Percentiles rank a stretch among this genome's conserved stretches.
Evolutionary conservation across 2,888 invertebrate species (phyloP).

Genomic region (Spodoptera littoralis): DNA sequence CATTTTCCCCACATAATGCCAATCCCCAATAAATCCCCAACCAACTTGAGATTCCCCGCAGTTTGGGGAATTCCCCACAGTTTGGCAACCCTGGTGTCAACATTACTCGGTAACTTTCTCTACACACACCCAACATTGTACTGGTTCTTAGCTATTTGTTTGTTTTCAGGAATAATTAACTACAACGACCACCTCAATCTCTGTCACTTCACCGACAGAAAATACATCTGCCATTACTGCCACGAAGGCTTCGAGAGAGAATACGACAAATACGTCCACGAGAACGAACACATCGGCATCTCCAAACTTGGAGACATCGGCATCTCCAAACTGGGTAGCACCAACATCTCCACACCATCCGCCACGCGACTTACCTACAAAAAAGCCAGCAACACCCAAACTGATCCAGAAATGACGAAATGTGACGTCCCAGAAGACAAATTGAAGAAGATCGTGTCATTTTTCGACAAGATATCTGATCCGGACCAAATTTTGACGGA

Average conservation of each 20-base stretch:
- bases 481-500: slow-evolving; percentile 69
- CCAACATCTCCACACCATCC: slow-evolving; percentile 46
- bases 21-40: too few species aligned
- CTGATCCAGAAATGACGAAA: slow-evolving; percentile 68
- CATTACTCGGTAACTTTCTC: too few species aligned
- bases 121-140: not conserved
- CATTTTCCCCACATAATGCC: too few species aligned
- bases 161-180: slow-evolving; percentile 79
- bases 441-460: slow-evolving; percentile 81
- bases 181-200: slow-evolving; percentile 84
- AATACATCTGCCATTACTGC: slow-evolving; percentile 78
- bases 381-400: slow-evolving; percentile 73
- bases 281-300: slow-evolving; percentile 81
- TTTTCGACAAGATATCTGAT: slow-evolving; percentile 79
- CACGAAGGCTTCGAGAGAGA: slow-evolving; percentile 80
- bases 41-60: too few species aligned
- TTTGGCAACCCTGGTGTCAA: too few species aligned
- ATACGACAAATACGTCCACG: slow-evolving; percentile 72
- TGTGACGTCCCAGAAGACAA: slow-evolving; percentile 74
- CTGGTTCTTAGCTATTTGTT: not conserved
- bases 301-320: slow-evolving; percentile 62
- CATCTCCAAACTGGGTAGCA: slow-evolving; percentile 59
- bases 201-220: slow-evolving; percentile 76
- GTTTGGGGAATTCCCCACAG: too few species aligned
- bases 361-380: slow-evolving; percentile 54